Percentiles rank a stretch among this genome's conserved stretches.
Evolutionary conservation across 2,113 vertebrate genomes (phyloP).

Genomic region (Mustelus asterias): DNA sequence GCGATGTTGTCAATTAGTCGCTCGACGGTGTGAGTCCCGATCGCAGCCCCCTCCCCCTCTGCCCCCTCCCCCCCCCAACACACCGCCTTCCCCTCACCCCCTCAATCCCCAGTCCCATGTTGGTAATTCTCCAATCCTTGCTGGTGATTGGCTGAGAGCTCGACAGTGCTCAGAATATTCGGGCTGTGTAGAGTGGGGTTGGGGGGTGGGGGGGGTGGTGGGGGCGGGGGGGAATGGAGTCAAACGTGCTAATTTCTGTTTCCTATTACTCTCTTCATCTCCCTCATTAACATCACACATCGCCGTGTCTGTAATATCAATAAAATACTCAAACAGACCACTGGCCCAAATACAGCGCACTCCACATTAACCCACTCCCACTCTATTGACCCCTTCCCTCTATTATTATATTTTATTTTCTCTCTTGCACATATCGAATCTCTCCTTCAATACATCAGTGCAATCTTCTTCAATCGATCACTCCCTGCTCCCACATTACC

Average conservation of each 20-base stretch:
- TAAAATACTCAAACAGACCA: neutral
- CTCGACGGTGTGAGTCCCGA: neutral
- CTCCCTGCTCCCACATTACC: no score
- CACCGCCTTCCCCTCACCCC: no score
- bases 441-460: neutral
- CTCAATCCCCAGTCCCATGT: no score
- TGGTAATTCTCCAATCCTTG: neutral
- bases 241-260: neutral
- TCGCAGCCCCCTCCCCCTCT: neutral
- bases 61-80: no score
- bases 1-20: neutral
- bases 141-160: neutral
- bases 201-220: conserved; percentile 40
- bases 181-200: neutral
- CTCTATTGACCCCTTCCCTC: neutral
- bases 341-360: neutral
- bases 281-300: neutral
- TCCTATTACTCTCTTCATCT: neutral
- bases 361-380: neutral
- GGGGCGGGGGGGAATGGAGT: neutral
- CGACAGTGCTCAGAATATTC: neutral
- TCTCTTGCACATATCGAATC: neutral
- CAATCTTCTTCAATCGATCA: neutral
- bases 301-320: no score
- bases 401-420: neutral